Evolutionary conservation across 2,113 vertebrate species (phyloP), one percentile per base, ranked within the genome.

Genomic region (Menura novaehollandiae): DNA sequence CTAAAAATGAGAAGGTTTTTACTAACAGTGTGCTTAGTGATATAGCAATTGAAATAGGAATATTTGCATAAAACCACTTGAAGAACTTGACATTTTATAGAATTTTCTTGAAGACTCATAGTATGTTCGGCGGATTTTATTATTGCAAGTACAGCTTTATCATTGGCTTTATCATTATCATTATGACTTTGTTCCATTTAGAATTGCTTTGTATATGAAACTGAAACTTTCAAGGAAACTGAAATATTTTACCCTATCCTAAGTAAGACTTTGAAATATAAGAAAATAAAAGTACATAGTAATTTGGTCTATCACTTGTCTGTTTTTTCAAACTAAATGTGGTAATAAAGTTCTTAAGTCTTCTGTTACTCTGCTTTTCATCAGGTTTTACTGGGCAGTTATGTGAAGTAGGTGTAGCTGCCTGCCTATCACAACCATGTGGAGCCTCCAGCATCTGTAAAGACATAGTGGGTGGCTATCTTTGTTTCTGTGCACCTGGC

Each of bases 401-500:
- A 63, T 99, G 98, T 67, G 98, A 99, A 88, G 73, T 63, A 80
- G 91, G 97, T 41, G 80, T 94, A 77, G 76, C 97, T 20, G 93
- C 97, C 35, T 99, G 98, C 89, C 85, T 97, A 24, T 93, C 96
- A 87, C 97, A 97, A 33, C 98, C 98, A 0, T 99, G 98, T 72
- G 98, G 98, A 89, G 24, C 77, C 7, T 96, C 98, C 73, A 98
- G 98, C 92, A 91, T 99, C 95, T 99, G 99, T 91, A 89, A 98
- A 95, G 98, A 98, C 27, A 24, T 66, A 74, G 43, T 89, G 49
- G 93, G 82, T 55, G 97, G 97, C 69, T 98, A 98, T 84, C 88
- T 81, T 46, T 99, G 98, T 88, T 99, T 98, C 96, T 99, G 99
- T 96, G 98, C 98, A 32, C 98, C 98, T 89, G 98, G 98, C 52